These are phyloP conservation scores for Diglossa cyanea DNA, from an alignment of 2,797 vertebrate genomes.

Conservation along the genomic window DNA sequence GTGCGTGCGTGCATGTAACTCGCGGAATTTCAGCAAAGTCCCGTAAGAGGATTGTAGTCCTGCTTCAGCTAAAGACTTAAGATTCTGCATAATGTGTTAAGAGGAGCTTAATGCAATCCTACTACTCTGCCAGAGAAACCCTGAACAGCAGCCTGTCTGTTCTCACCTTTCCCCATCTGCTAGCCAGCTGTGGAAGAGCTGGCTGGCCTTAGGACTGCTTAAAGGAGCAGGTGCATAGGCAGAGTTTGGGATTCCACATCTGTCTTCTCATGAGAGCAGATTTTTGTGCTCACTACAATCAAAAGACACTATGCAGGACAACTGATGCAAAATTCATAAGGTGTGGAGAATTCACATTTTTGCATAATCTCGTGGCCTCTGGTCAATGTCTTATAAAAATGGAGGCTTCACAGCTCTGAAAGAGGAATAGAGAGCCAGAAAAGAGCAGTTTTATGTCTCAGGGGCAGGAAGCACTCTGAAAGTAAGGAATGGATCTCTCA, in stretches of 20 bases:
- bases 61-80: conserved; percentile 58
- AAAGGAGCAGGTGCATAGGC: conserved; percentile 33
- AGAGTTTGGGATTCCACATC: background rate
- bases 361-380: background rate
- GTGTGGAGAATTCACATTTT: background rate
- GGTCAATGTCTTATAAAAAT: background rate
- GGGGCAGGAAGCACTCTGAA: background rate
- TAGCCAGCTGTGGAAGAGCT: conserved; percentile 33
- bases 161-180: conserved; percentile 61
- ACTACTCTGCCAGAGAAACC: conserved; percentile 53
- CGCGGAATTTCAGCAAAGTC: conserved; percentile 63
- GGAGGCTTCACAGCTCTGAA: background rate
- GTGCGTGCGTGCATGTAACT: conserved; percentile 54
- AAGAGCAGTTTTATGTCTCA: background rate
- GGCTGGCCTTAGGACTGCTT: background rate
- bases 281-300: background rate
- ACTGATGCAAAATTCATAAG: background rate
- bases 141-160: conserved; percentile 56
- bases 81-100: conserved; percentile 62
- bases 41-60: conserved; percentile 62
- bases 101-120: conserved; percentile 62
- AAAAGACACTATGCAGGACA: background rate
- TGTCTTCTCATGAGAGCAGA: background rate
- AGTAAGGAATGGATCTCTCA: background rate
- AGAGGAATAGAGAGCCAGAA: background rate